Percentiles rank a stretch among this genome's conserved stretches.
These are phyloP conservation scores for Slavum lentiscoides DNA, from an alignment of 2,888 invertebrate species.

Conservation along the genomic window DNA sequence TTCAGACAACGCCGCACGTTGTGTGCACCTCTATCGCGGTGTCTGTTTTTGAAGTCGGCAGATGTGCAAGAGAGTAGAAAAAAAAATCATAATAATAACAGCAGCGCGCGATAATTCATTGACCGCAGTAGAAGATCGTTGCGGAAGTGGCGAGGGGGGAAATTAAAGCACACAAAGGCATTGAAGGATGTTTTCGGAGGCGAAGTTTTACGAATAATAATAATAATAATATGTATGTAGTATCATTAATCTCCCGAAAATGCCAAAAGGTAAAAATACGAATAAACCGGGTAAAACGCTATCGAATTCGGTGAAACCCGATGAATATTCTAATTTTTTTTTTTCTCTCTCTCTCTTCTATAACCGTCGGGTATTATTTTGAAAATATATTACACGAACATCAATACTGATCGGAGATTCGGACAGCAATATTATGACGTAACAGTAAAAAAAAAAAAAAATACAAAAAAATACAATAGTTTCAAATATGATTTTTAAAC, in stretches of 20 bases:
- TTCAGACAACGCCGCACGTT: neutral
- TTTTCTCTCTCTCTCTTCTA: too few species aligned
- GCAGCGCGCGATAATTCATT: neutral
- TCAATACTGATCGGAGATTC: too few species aligned
- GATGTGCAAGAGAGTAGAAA: neutral
- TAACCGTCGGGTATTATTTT: too few species aligned
- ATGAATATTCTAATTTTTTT: too few species aligned
- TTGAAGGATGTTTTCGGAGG: neutral
- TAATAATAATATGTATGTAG: neutral
- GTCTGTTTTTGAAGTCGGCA: conserved; percentile 26
- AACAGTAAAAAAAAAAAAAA: too few species aligned
- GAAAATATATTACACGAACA: too few species aligned
- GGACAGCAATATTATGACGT: too few species aligned
- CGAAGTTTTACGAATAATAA: conserved; percentile 26
- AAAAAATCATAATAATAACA: neutral
- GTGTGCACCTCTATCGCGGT: neutral
- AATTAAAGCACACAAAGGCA: conserved; percentile 11
- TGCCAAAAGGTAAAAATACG: conserved; percentile 18
- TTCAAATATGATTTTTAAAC: too few species aligned
- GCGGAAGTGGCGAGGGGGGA: neutral
- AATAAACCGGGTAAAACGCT: neutral
- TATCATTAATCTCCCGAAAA: conserved; percentile 42
- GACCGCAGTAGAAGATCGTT: conserved; percentile 1
- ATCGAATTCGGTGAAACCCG: neutral
- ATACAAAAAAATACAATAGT: too few species aligned